Evolutionary conservation across 53 echinoderm and acorn worm species (phyloP), one percentile per base, ranked within the genome.

Genomic region (Apostichopus leukothele): DNA sequence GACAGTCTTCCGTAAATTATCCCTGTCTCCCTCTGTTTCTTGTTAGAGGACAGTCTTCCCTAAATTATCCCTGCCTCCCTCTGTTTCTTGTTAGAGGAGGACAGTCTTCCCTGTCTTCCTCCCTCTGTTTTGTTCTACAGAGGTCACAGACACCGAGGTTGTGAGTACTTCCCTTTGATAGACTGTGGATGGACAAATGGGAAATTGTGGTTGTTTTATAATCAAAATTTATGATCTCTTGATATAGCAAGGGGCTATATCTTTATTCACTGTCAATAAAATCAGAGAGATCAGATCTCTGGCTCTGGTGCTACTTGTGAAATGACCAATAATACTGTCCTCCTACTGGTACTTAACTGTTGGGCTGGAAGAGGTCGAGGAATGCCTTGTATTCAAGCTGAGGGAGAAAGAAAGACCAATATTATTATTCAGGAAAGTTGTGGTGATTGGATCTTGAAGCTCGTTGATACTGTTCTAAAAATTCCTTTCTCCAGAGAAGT

Each of bases 181-280:
- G 79, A 79, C 79, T 79, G 79, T 52, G 79, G 79, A 79, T 79
- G 51, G 79, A 79, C 51, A 79, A 79, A 79, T 79, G 79, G 79
- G 79, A 79, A 79, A 79, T 79, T 79, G 79, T 79, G 79, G 79
- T 53, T 79, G 79, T 79, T 79, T 79, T 50, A 79, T 79, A 52
- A 79, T 79, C 79, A 79, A 79, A 79, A 79, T 79, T 79, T 79
- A 79, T 79, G 81, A 18, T 81, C 81, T 81, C 81, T 81, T 81
- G 81, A 54, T 81, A 57, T 81, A 57, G 54, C 81, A 81, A 19
- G 81, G 14, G 7, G 20, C 7, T 81, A 59, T 51, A 20, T 81
- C 23, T 81, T 81, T 81, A 54, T 81, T 22, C 59, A 21, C 55
- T 81, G 81, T 54, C 81, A 81, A 81, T 81, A 81, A 81, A 81